These are phyloP conservation scores for Psophia crepitans DNA, from an alignment of 2,113 vertebrate genomes.

Conservation along the genomic window DNA sequence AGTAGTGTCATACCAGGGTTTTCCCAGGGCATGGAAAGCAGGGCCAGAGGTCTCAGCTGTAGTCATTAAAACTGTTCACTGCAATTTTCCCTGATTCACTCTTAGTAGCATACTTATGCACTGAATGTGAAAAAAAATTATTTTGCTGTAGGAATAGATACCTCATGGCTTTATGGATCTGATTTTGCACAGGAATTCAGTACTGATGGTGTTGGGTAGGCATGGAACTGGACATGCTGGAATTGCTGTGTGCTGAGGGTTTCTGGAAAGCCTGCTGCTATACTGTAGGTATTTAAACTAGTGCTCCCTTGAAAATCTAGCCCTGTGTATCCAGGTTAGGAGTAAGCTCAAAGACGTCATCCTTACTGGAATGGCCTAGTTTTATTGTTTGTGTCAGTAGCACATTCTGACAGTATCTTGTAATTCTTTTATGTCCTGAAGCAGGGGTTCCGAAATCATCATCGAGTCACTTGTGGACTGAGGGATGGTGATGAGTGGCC, in stretches of 20 bases:
- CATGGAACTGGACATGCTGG: not conserved
- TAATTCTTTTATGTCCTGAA: not conserved
- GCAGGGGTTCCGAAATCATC: not conserved
- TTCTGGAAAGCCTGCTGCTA: not conserved
- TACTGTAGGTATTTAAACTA: not conserved
- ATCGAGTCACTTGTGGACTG: not conserved
- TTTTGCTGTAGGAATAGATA: not conserved
- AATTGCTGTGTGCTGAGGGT: not conserved
- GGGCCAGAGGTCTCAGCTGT: not conserved
- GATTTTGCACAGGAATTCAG: not conserved
- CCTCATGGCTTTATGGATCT: not conserved
- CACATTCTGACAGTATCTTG: not conserved
- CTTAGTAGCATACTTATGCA: not conserved
- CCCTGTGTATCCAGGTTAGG: not conserved
- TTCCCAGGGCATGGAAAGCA: not conserved
- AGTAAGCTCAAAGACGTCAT: not conserved
- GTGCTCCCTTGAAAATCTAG: not conserved
- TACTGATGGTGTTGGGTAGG: not conserved
- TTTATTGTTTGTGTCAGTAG: not conserved
- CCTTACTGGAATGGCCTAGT: not conserved
- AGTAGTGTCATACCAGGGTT: not conserved
- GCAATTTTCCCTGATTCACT: not conserved
- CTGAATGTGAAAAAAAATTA: not conserved
- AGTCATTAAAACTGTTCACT: not conserved
- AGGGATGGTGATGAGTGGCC: not conserved